These are phyloP conservation scores for Myxocyprinus asiaticus DNA, from an alignment of 2,113 vertebrate genomes.

Conservation along the genomic window DNA sequence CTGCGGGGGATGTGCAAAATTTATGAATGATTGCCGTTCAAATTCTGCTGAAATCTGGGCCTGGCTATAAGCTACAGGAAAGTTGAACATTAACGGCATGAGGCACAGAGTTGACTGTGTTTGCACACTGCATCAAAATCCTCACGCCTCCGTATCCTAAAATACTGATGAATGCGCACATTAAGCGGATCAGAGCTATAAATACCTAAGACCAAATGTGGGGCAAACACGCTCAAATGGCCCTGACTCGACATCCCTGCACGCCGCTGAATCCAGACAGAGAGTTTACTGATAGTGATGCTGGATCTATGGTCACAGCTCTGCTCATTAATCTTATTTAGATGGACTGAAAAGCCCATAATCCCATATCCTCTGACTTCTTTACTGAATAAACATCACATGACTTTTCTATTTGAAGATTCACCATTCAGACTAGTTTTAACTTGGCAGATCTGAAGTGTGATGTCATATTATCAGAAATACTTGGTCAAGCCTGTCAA, in stretches of 20 bases:
- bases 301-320: neutral
- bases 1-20: no score
- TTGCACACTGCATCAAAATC: no score
- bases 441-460: no score
- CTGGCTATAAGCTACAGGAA: no score
- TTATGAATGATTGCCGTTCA: no score
- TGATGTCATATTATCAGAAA: no score
- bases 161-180: slow-evolving; percentile 17
- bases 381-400: neutral
- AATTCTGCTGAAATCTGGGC: neutral
- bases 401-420: neutral
- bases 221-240: neutral
- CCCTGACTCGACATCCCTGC: slow-evolving; percentile 3
- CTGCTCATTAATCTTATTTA: slow-evolving; percentile 7
- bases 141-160: neutral
- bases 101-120: no score
- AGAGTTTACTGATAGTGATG: neutral
- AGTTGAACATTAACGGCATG: no score
- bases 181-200: neutral
- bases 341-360: neutral
- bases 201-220: neutral
- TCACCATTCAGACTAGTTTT: neutral
- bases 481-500: no score
- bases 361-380: neutral
- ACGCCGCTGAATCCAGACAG: neutral